Conservation (phyloP, 1,140 invertebrate genomes). For the Schlechtendalia chinensis region DNA sequence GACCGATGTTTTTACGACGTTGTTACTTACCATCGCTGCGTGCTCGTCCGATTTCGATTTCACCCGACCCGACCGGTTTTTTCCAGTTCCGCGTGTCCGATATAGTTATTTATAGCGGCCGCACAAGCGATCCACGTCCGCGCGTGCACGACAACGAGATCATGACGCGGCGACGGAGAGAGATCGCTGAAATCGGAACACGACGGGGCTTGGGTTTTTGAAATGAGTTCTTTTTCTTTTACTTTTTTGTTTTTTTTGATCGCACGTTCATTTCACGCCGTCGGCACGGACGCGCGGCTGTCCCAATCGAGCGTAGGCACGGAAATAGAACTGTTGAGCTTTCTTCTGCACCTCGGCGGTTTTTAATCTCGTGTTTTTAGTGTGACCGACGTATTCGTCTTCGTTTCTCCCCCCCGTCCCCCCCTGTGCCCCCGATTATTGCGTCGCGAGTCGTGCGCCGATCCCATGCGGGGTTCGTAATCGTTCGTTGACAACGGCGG, state of each 20-base stretch:
- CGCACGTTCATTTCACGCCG: slow-evolving; percentile 5
- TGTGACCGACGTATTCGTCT: background rate
- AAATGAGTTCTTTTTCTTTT: slow-evolving; percentile 11
- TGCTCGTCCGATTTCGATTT: slow-evolving; percentile 24
- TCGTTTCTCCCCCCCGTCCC: no score
- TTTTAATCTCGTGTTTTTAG: background rate
- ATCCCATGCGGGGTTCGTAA: no score
- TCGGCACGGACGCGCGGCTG: background rate
- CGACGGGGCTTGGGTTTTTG: background rate
- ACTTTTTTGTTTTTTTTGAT: background rate
- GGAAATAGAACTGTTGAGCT: slow-evolving; percentile 1
- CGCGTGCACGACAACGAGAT: background rate
- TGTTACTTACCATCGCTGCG: no score
- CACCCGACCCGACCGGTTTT: slow-evolving; percentile 13
- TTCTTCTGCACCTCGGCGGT: slow-evolving; percentile 6
- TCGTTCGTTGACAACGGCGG: no score
- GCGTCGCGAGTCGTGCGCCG: no score
- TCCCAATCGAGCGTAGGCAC: background rate
- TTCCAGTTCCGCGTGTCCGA: slow-evolving; percentile 25
- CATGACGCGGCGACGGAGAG: background rate
- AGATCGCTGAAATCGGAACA: slow-evolving; percentile 5
- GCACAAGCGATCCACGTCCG: background rate
- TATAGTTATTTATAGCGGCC: background rate
- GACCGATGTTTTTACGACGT: background rate
- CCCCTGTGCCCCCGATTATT: no score